These are phyloP conservation scores for Gallinago solitaria DNA, from an alignment of 2,797 vertebrate species.

Conservation along the genomic window DNA sequence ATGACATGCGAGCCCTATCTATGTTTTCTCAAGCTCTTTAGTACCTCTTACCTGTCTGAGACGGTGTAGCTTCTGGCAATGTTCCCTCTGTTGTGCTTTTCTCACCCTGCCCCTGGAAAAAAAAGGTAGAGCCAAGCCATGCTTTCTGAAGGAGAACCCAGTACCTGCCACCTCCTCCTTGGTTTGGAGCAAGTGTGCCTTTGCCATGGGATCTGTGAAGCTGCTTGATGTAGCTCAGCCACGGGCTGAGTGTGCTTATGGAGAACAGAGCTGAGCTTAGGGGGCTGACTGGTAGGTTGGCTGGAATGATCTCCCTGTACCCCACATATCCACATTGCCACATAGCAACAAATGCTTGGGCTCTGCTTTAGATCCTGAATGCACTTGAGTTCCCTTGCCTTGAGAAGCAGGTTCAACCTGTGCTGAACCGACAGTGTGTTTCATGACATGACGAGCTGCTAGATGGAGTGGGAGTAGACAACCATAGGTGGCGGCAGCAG, in stretches of 20 bases:
- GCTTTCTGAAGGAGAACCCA: neutral
- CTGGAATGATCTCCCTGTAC: neutral
- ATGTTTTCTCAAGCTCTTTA: neutral
- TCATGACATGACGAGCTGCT: neutral
- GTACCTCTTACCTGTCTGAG: neutral
- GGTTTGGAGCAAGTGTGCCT: neutral
- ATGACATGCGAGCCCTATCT: neutral
- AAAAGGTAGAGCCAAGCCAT: neutral
- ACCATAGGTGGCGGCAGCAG: rapidly evolving
- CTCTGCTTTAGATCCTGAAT: neutral
- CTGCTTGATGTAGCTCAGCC: neutral
- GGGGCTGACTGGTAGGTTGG: neutral
- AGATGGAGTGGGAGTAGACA: neutral
- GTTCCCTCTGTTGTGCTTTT: neutral
- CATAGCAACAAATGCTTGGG: neutral
- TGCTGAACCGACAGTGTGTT: neutral
- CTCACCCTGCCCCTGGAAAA: neutral
- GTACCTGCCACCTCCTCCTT: neutral
- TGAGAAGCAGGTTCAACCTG: neutral
- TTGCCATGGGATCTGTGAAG: neutral
- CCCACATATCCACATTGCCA: neutral
- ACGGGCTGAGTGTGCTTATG: neutral
- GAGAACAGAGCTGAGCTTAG: neutral
- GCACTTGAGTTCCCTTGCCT: neutral
- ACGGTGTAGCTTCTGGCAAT: neutral